Evolutionary conservation across 2,888 invertebrate species (phyloP).

Genomic region (Lasius fuliginosus): DNA sequence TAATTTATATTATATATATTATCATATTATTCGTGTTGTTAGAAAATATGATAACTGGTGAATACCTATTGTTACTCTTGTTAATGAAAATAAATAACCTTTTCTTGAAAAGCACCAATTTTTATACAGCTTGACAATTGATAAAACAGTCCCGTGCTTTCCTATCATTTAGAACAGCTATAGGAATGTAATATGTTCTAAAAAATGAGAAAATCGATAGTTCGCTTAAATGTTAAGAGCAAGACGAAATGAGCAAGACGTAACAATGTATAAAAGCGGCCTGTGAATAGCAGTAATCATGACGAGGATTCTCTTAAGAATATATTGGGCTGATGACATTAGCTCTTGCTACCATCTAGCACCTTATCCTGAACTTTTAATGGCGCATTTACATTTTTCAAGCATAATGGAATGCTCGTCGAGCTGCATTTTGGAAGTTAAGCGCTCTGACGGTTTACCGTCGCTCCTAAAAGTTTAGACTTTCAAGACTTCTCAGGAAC

Average conservation of each 20-base stretch:
- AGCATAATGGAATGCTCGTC: conserved; percentile 37
- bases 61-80: background rate
- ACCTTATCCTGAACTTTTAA: conserved; percentile 47
- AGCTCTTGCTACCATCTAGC: conserved; percentile 33
- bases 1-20: background rate
- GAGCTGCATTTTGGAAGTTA: conserved; percentile 35
- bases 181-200: background rate
- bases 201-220: conserved; percentile 23
- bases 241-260: background rate
- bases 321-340: conserved; percentile 30
- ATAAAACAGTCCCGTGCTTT: background rate
- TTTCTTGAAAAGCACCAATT: background rate
- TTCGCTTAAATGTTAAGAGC: background rate
- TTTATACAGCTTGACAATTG: background rate
- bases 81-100: background rate
- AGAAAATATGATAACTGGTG: background rate
- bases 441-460: conserved; percentile 10
- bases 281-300: conserved; percentile 29
- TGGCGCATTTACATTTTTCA: conserved; percentile 49
- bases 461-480: conserved; percentile 3
- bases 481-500: background rate
- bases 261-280: conserved; percentile 22
- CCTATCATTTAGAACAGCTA: background rate
- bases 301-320: conserved; percentile 2
- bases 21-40: background rate